Base-by-base conservation (phyloP, 2,888 invertebrate genomes). In the Aricia artaxerxes region DNA sequence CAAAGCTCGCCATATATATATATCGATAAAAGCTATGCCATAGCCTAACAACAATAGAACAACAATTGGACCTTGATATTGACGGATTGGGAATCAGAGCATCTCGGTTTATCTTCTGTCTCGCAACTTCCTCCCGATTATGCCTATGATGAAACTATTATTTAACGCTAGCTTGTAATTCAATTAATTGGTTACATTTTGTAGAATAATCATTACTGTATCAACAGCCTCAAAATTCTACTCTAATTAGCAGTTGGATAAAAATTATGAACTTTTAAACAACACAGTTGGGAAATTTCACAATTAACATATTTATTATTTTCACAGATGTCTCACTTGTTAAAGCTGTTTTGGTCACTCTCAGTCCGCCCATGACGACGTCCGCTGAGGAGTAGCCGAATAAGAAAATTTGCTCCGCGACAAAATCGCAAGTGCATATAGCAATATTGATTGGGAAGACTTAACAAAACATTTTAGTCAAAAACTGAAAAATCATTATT, bases 61-160 rank as follows among this genome's bases (percentile, higher is more conserved):
- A 60, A 76, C 31, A 61, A 16, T 75, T 44, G n/a, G 44, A 9
- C 31, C 40, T 57, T 81, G 78, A 81, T 78, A 81, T 81, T 81
- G 78, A 78, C 77, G 78, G 69, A 53, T 81, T 40, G 49, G 78
- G 72, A 78, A 81, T 81, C 79, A 78, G 78, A 81, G 78, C 79
- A 72, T 53, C 49, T 80, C 77, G 53, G 53, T 38, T 76, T 24
- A 76, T 49, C 49, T 76, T 40, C 44, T 53, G 73, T 40, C 73
- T 75, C 31, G 57, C 76, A 76, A 76, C 53, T 76, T 75, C 75
- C 75, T 31, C 4, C 53, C 13, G 57, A 76, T 57, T 76, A 75
- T 40, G 57, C 76, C 13, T 35, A 38, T 69, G 69, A 69, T 69
- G 69, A 35, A 69, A 69, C 35, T 69, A 5, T 75, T 49, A 75